Evolutionary conservation across 2,888 invertebrate genomes (phyloP), one percentile per base, ranked within the genome.

Genomic region (Andrena flavipes): DNA sequence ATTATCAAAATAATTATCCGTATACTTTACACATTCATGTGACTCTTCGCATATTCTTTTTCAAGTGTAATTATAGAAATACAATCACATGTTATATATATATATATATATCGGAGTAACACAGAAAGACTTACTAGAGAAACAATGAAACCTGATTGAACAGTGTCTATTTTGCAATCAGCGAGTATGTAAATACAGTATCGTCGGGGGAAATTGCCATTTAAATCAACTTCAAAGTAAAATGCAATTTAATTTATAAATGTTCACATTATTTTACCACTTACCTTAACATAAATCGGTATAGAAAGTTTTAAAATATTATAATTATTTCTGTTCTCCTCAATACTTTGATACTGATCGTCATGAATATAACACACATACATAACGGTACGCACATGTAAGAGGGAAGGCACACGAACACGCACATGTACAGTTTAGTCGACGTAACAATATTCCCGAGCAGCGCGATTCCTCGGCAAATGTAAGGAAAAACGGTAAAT

Each of bases 301-400:
- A 62, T 29, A 78, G 72, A 67, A 63, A 60, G 16, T 65, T 78
- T 29, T 26, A 16, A 68, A 42, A 70, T 74, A 65, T 54, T 73
- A 69, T 13, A 64, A 71, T 70, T 72, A 73, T 60, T 78, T 60
- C 33, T 59, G 26, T 49, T 74, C 60, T 72, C 51, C 56, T 79
- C 60, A 76, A 70, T 81, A 76, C 79, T 78, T 76, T 70, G 33
- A 75, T 64, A 56, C 79, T 20, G 76, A 85, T 79, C 72, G 81
- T 86, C 86, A 86, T 76, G 75, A 70, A 85, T 79, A 84, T 80
- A 63, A 74, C 74, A 76, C 54, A 81, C 72, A 49, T 35, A 64
- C 35, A 81, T 62, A 63, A 60, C 70, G 67, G 73, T 73, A 68
- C 59, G 20, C 64, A 76, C 51, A 67, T 62, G 81, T 82, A 84